Evolutionary conservation across 2,888 invertebrate genomes (phyloP).

Genomic region (Protodeltote pygarga): DNA sequence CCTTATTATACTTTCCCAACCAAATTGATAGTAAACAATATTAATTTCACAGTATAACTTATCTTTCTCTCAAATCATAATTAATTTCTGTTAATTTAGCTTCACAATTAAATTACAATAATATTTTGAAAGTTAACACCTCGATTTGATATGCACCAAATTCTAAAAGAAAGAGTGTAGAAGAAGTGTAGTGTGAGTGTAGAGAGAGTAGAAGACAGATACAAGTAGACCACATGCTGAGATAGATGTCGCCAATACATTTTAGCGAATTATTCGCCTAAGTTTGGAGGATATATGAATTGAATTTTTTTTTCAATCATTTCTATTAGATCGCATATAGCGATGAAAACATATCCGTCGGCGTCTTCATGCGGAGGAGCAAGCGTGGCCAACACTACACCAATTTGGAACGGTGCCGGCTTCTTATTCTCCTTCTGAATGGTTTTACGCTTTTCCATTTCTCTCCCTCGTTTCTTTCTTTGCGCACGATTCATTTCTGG

Average conservation of each 20-base stretch:
- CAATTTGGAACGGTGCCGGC: not conserved
- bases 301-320: not conserved
- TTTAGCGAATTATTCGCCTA: no score
- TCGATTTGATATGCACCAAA: slow-evolving; percentile 5
- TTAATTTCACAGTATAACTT: no score
- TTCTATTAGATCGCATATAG: not conserved
- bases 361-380: not conserved
- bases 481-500: slow-evolving; percentile 4
- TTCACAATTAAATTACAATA: not conserved
- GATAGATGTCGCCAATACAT: no score
- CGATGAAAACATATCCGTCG: not conserved
- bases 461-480: not conserved
- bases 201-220: not conserved
- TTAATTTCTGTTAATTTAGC: no score
- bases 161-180: not conserved
- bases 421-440: not conserved
- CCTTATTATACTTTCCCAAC: no score
- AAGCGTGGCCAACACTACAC: not conserved
- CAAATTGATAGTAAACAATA: no score
- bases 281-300: no score
- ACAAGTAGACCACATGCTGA: not conserved
- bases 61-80: no score
- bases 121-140: not conserved
- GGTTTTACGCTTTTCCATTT: not conserved
- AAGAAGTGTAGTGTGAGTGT: no score